phyloP scores from a whole-genome alignment of 2,888 invertebrate species.

The Dolichopus griseipennis region DNA sequence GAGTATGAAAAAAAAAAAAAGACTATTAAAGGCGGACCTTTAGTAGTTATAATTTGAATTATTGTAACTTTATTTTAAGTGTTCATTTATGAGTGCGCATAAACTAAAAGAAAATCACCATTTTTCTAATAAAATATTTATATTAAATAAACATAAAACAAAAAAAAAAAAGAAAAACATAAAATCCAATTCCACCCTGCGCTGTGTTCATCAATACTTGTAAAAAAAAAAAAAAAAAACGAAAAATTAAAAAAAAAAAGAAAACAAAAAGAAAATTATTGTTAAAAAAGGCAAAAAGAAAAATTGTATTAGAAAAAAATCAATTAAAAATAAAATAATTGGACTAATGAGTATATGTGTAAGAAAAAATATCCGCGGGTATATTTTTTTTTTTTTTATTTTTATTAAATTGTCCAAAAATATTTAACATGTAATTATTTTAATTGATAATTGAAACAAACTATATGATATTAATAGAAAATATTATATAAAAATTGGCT shows the following conservation, averaged over 20 bases:
- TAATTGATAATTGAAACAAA: too few species aligned
- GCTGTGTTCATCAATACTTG: slow-evolving; percentile 41
- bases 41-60: not conserved
- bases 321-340: too few species aligned
- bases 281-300: too few species aligned
- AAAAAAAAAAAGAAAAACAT: not conserved
- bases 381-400: too few species aligned
- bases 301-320: too few species aligned
- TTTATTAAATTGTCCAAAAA: too few species aligned
- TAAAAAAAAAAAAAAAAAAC: slow-evolving; percentile 20
- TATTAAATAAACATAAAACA: not conserved
- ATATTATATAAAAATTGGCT: too few species aligned
- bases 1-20: not conserved
- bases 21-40: not conserved
- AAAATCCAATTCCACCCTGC: slow-evolving; percentile 27
- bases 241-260: not conserved
- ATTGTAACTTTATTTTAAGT: not conserved
- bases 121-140: not conserved
- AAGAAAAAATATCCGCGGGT: too few species aligned
- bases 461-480: too few species aligned
- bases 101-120: not conserved
- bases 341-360: too few species aligned
- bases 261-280: too few species aligned
- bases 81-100: not conserved
- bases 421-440: too few species aligned